These are phyloP conservation scores for Zaprionus capensis DNA, from an alignment of 1,140 invertebrate genomes.

Conservation along the genomic window DNA sequence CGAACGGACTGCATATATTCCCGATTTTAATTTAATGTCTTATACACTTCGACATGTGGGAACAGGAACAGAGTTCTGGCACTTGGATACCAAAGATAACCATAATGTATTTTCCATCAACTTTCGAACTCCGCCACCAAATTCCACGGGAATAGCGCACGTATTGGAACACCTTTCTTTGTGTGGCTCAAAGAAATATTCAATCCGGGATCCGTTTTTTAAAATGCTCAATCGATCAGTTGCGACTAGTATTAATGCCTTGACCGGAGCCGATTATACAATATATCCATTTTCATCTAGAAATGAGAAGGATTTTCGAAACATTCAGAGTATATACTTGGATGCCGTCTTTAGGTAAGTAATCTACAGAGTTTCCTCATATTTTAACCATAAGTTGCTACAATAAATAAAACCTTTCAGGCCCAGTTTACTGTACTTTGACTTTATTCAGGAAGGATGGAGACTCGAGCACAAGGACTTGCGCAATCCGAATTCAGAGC, in stretches of 20 bases:
- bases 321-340: slow-evolving; percentile 93
- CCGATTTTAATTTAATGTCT: slow-evolving; percentile 91
- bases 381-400: background rate
- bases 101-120: slow-evolving; percentile 96
- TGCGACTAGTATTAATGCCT: slow-evolving; percentile 97
- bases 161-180: slow-evolving; percentile 96
- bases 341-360: slow-evolving; percentile 91
- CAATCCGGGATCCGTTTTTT: slow-evolving; percentile 95
- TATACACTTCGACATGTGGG: slow-evolving; percentile 90
- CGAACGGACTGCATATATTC: slow-evolving; percentile 86
- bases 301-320: slow-evolving; percentile 92
- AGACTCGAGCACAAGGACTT: slow-evolving; percentile 92
- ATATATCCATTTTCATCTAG: slow-evolving; percentile 97
- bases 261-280: slow-evolving; percentile 96
- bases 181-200: slow-evolving; percentile 94
- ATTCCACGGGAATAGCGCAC: slow-evolving; percentile 95
- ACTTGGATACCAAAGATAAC: slow-evolving; percentile 92
- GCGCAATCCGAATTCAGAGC: slow-evolving; percentile 89
- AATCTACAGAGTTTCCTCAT: background rate
- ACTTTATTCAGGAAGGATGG: slow-evolving; percentile 98
- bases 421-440: slow-evolving; percentile 90
- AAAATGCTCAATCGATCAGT: slow-evolving; percentile 96
- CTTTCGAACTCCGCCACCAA: slow-evolving; percentile 94
- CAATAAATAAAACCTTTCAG: slow-evolving; percentile 65
- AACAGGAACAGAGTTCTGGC: slow-evolving; percentile 94